A percentile compares a stretch with the other conserved stretches of the same genome.
Evolutionary conservation across 2,888 invertebrate species (phyloP).

Genomic region (Cerastis leucographa): DNA sequence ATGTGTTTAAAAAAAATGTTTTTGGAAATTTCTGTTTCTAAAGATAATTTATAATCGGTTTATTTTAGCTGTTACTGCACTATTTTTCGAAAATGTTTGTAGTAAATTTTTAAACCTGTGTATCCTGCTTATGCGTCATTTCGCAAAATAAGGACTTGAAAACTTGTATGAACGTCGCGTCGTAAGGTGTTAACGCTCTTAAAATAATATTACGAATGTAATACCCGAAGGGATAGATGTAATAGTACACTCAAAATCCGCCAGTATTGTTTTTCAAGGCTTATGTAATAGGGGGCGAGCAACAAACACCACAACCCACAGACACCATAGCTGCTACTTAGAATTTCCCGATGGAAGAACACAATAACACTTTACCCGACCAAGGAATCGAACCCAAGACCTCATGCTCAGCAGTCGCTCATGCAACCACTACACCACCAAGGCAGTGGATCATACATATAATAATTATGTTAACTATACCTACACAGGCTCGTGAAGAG

Average conservation of each 20-base stretch:
- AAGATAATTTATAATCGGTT: no score
- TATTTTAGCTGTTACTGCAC: no score
- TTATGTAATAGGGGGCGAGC: neutral
- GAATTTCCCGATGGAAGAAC: neutral
- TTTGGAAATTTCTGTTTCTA: no score
- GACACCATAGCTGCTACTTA: neutral
- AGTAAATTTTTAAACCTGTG: no score
- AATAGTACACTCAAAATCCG: neutral
- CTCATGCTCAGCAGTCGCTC: neutral
- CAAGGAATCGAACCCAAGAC: neutral
- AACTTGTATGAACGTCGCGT: no score
- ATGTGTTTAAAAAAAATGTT: no score
- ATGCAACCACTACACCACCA: neutral
- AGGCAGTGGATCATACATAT: neutral
- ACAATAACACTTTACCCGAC: neutral
- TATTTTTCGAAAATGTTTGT: no score
- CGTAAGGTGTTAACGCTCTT: no score
- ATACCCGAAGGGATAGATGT: neutral
- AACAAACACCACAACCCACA: neutral
- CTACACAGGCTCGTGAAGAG: constrained; percentile 91
- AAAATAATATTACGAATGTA: neutral
- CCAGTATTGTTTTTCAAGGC: neutral
- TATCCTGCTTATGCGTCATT: no score
- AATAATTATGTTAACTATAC: neutral
- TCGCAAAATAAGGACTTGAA: no score